Conservation (phyloP, 1,140 invertebrate genomes). For the Platyura marginata region DNA sequence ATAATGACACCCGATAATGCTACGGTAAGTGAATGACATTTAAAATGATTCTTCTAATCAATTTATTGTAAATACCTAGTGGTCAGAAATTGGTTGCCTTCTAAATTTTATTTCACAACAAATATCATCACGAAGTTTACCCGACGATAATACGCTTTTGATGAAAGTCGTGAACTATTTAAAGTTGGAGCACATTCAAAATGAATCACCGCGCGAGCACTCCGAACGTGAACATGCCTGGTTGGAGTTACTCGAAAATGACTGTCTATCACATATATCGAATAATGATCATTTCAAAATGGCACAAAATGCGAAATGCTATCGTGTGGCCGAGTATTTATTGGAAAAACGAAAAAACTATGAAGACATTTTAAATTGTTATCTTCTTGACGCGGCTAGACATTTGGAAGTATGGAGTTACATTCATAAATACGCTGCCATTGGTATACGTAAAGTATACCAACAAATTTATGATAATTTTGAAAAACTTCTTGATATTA, state of each 20-base stretch:
- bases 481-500: constrained; percentile 20
- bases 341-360: constrained; percentile 26
- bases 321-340: constrained; percentile 26
- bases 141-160: constrained; percentile 22
- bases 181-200: constrained; percentile 21
- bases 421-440: constrained; percentile 44
- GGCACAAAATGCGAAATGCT: constrained; percentile 25
- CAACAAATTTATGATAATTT: constrained; percentile 28
- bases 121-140: constrained; percentile 25
- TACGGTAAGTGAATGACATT: constrained; percentile 31
- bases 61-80: constrained; percentile 19
- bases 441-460: constrained; percentile 24
- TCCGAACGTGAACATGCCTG: constrained; percentile 66
- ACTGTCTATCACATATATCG: constrained; percentile 39
- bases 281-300: constrained; percentile 21
- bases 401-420: constrained; percentile 56
- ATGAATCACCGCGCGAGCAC: constrained; percentile 25
- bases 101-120: constrained; percentile 30
- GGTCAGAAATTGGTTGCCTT: constrained; percentile 28
- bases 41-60: constrained; percentile 1
- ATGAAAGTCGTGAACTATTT: constrained; percentile 26
- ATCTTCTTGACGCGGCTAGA: constrained; percentile 32
- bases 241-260: constrained; percentile 51
- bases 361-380: constrained; percentile 27
- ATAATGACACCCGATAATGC: constrained; percentile 54